A percentile compares a stretch with the other conserved stretches of the same genome.
These are phyloP conservation scores for Mallotus villosus DNA, from an alignment of 2,797 vertebrate genomes.

Conservation along the genomic window DNA sequence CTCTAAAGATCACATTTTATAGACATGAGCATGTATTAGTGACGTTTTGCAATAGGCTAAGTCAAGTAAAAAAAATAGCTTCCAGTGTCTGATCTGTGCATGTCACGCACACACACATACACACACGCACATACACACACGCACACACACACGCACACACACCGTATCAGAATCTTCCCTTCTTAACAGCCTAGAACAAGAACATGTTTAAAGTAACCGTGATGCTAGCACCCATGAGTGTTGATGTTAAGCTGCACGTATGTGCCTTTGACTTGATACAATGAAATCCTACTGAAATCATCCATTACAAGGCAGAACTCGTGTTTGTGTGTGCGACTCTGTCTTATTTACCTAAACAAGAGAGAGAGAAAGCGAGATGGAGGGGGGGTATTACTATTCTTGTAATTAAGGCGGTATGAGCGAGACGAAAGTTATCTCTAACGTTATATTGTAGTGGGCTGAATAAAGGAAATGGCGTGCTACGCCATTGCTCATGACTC, in stretches of 20 bases:
- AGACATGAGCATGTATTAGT: too few species aligned
- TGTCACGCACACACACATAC: background rate
- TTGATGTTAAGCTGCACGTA: background rate
- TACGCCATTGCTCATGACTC: conserved; percentile 59
- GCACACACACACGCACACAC: background rate
- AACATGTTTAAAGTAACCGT: background rate
- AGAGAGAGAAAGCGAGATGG: background rate
- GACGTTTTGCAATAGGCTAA: too few species aligned
- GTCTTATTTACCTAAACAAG: background rate
- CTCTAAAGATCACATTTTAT: too few species aligned
- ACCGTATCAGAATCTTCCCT: background rate
- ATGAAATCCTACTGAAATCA: background rate
- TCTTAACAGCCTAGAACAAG: background rate
- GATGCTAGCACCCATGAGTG: background rate
- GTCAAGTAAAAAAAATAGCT: too few species aligned
- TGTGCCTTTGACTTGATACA: background rate
- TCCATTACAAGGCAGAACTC: background rate
- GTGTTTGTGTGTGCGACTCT: background rate
- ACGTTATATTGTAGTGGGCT: background rate
- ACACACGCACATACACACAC: conserved; percentile 1
- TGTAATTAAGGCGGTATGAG: background rate
- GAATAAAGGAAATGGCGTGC: conserved; percentile 32
- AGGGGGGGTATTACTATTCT: background rate
- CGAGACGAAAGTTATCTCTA: too few species aligned
- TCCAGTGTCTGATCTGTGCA: too few species aligned